A percentile compares a stretch with the other conserved stretches of the same genome.
Evolutionary conservation across 2,888 invertebrate genomes (phyloP).

Genomic region (Hydrotaea diabolus): DNA sequence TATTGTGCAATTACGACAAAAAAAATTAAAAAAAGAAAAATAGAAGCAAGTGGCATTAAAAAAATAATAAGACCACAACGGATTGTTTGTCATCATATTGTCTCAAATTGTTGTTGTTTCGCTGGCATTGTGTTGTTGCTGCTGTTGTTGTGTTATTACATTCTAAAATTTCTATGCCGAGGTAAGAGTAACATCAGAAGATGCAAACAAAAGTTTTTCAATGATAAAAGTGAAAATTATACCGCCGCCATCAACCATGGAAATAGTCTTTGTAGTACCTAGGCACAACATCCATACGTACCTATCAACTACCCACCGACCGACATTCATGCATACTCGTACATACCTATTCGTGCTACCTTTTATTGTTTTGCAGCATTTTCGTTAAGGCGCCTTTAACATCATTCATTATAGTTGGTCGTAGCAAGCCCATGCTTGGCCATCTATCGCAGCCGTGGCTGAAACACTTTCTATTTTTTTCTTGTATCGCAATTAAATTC

Average conservation of each 20-base stretch:
- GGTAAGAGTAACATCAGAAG: slow-evolving; percentile 43
- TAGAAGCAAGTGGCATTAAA: slow-evolving; percentile 54
- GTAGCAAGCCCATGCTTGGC: not conserved
- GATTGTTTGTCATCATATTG: slow-evolving; percentile 22
- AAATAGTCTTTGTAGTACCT: slow-evolving; percentile 17
- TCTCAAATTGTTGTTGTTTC: not conserved
- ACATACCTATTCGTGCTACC: not conserved
- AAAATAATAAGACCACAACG: slow-evolving; percentile 44
- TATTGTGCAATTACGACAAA: slow-evolving; percentile 58
- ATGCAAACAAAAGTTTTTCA: slow-evolving; percentile 28
- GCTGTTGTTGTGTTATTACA: slow-evolving; percentile 25
- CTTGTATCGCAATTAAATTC: not conserved
- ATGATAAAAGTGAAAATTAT: slow-evolving; percentile 61
- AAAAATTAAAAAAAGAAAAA: no score
- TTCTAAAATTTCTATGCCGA: slow-evolving; percentile 44
- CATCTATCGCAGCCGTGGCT: not conserved
- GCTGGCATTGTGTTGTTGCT: slow-evolving; percentile 19
- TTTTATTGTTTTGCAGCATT: slow-evolving; percentile 8
- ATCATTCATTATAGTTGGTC: not conserved
- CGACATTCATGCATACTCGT: no score
- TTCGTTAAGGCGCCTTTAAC: slow-evolving; percentile 26
- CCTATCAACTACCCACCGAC: no score
- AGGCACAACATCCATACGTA: not conserved
- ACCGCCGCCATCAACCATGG: slow-evolving; percentile 2
- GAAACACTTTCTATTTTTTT: slow-evolving; percentile 34